Evolutionary conservation across 1,140 invertebrate genomes (phyloP), one percentile per base, ranked within the genome.

Genomic region (Calephelis nemesis): DNA sequence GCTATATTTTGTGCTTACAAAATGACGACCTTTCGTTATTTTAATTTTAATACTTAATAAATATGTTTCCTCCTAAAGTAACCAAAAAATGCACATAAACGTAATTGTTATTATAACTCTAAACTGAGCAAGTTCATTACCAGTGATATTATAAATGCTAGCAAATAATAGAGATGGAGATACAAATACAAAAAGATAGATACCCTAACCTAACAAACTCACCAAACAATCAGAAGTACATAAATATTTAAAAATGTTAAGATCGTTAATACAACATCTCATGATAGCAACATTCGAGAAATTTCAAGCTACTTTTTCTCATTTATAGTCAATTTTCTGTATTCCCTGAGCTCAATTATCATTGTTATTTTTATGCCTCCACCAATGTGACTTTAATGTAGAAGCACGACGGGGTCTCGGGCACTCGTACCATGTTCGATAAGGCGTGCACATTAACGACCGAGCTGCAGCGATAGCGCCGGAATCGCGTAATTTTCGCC

Each of bases 401-500:
- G 70, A 67, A 66, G 71, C 50, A 47, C 70, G 71, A 70, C 68
- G 70, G 66, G 68, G 54, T 48, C 64, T 69, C 50, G 62, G 66
- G 73, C 72, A 67, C 62, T 73, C 74, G 68, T 69, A 73, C 70
- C 76, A 74, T 74, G 76, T 75, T 83, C 84, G 89, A 91, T 91
- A 91, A 90, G 84, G 82, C 86, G 80, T 81, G 85, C 84, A 85
- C 88, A 91, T 90, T 88, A 91, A 85, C 85, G 78, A 76, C 74
- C 80, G 72, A 78, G 74, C 79, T 87, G 85, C 82, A 85, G 81
- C 84, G 83, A 89, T 91, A 90, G 84, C 88, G 81, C 74, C 79
- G 72, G 81, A 84, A 84, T 90, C 80, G 82, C 85, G 85, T 88
- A 90, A 91, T 91, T 91, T 91, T 84, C 87, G 83, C 88, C 82